These are phyloP conservation scores for Campoplex nolae DNA, from an alignment of 2,888 invertebrate genomes.

Conservation along the genomic window DNA sequence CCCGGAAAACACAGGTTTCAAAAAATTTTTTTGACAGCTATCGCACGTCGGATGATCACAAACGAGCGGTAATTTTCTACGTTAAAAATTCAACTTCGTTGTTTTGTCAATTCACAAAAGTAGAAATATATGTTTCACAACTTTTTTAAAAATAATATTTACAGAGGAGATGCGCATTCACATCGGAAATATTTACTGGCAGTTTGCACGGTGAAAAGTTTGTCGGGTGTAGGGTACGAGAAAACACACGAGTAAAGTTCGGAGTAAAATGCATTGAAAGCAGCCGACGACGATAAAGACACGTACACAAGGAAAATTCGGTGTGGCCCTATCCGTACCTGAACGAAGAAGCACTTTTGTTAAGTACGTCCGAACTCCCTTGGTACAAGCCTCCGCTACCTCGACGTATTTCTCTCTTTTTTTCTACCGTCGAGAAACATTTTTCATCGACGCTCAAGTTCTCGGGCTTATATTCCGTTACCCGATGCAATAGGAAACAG, in stretches of 20 bases:
- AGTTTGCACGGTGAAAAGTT: constrained; percentile 16
- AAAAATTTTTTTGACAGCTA: not conserved
- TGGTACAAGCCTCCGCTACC: not conserved
- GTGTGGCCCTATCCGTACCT: constrained; percentile 18
- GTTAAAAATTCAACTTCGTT: not conserved
- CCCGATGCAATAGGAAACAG: constrained; percentile 6
- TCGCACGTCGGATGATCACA: not conserved
- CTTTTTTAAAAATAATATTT: not conserved
- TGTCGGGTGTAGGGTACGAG: too few relatives aligned
- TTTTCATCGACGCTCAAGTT: constrained; percentile 57
- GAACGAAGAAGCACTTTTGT: constrained; percentile 52
- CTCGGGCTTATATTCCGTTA: constrained; percentile 34
- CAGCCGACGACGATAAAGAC: not conserved
- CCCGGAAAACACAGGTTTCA: not conserved
- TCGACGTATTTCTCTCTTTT: constrained; percentile 14
- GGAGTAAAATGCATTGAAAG: constrained; percentile 6
- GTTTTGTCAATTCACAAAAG: not conserved
- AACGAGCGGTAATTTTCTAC: not conserved
- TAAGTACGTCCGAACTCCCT: constrained; percentile 52
- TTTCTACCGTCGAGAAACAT: constrained; percentile 42
- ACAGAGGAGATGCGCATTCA: not conserved
- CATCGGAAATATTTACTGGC: not conserved
- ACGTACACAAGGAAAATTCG: constrained; percentile 12
- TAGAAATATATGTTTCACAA: not conserved
- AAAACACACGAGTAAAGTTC: constrained; percentile 1